Conservation (phyloP, 2,888 invertebrate species). For the Diachrysia chrysitis region DNA sequence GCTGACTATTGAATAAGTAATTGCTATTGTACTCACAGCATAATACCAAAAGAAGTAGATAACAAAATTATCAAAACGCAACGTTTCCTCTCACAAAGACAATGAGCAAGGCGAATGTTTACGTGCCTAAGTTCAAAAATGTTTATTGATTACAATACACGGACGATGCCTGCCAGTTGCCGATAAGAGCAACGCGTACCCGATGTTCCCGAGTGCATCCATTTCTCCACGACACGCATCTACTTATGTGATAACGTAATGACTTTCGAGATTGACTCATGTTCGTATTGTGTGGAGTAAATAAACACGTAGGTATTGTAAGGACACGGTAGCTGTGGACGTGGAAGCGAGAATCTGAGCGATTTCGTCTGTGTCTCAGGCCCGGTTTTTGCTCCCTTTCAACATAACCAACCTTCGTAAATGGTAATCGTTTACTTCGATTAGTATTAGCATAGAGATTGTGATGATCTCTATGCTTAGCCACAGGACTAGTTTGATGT, state of each 20-base stretch:
- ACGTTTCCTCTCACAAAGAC: constrained; percentile 47
- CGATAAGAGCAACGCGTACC: constrained; percentile 72
- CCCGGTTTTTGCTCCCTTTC: neutral
- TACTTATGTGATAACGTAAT: constrained; percentile 79
- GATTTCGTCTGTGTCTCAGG: neutral
- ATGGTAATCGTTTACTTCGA: neutral
- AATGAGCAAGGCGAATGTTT: constrained; percentile 63
- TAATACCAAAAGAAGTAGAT: constrained; percentile 7
- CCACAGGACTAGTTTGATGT: neutral
- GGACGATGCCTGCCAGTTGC: constrained; percentile 70
- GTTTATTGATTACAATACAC: constrained; percentile 78
- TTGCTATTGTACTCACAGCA: neutral
- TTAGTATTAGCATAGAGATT: constrained; percentile 7
- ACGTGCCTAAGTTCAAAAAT: constrained; percentile 77
- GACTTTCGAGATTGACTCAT: constrained; percentile 84
- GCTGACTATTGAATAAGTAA: neutral
- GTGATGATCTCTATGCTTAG: neutral
- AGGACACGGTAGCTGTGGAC: constrained; percentile 17
- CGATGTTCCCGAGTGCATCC: constrained; percentile 70
- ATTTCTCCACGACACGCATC: constrained; percentile 77
- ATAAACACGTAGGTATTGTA: constrained; percentile 64
- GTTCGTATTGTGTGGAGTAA: constrained; percentile 75
- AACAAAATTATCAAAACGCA: constrained; percentile 19
- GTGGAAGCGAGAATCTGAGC: constrained; percentile 31
- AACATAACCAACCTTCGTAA: neutral